Evolutionary conservation across 1,140 invertebrate genomes (phyloP).

Genomic region (Hirudo medicinalis): DNA sequence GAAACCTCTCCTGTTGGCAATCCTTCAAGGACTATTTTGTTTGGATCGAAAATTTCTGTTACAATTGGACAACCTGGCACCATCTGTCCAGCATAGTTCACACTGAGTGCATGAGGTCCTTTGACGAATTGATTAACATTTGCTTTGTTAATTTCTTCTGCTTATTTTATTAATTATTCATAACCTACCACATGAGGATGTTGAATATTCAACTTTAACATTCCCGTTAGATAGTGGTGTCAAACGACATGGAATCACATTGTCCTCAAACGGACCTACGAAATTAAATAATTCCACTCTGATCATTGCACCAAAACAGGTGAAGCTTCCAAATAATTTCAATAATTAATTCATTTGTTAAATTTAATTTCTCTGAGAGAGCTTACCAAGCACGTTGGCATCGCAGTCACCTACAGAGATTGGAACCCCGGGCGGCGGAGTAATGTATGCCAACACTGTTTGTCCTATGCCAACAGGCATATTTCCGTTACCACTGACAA

Average conservation of each 20-base stretch:
- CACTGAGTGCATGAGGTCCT: slow-evolving; percentile 67
- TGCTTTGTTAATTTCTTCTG: no score
- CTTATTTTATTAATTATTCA: no score
- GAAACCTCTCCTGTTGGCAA: slow-evolving; percentile 34
- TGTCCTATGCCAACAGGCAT: background rate
- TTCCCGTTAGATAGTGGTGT: background rate
- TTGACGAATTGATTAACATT: slow-evolving; percentile 11
- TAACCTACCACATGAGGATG: background rate
- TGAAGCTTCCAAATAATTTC: no score
- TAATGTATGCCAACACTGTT: background rate
- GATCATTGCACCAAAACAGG: no score
- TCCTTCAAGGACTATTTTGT: slow-evolving; percentile 50
- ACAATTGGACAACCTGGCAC: slow-evolving; percentile 84
- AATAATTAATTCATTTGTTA: no score
- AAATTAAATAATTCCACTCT: no score
- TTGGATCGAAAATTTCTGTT: slow-evolving; percentile 83
- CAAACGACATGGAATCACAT: background rate
- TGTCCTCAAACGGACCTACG: background rate
- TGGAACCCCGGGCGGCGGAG: background rate
- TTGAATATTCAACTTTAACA: slow-evolving; percentile 3
- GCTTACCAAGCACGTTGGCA: background rate
- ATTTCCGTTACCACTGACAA: slow-evolving; percentile 4
- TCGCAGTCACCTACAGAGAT: background rate
- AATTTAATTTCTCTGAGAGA: no score
- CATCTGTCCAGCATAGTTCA: slow-evolving; percentile 75